Evolutionary conservation across 1,140 invertebrate species (phyloP).

Genomic region (Macrobrachium rosenbergii): DNA sequence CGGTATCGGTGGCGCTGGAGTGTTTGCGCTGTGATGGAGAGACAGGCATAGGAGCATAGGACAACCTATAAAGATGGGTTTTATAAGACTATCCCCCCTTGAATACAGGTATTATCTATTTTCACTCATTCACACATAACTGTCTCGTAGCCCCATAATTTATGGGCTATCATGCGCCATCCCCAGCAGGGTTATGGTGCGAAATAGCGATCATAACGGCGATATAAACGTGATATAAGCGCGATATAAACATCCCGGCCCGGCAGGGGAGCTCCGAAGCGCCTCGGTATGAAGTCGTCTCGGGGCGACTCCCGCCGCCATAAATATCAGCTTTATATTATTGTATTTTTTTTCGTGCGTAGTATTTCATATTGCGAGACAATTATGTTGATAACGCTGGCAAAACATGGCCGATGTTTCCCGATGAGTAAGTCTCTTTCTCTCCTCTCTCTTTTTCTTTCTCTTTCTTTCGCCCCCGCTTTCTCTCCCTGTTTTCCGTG

Average conservation of each 20-base stretch:
- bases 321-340: conserved; percentile 43
- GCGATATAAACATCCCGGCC: no score
- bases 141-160: conserved; percentile 44
- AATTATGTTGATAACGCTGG: conserved; percentile 22
- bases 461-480: conserved; percentile 6
- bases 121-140: conserved; percentile 27
- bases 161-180: conserved; percentile 52
- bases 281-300: conserved; percentile 28
- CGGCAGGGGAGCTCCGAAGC: not conserved
- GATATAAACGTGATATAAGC: conserved; percentile 44
- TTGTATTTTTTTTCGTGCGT: conserved; percentile 17
- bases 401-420: not conserved
- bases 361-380: conserved; percentile 17
- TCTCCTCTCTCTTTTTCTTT: not conserved
- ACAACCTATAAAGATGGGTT: conserved; percentile 13
- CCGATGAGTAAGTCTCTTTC: not conserved
- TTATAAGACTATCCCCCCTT: conserved; percentile 12
- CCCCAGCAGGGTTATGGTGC: conserved; percentile 41
- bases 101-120: conserved; percentile 20
- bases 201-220: conserved; percentile 53
- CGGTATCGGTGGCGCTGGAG: not conserved
- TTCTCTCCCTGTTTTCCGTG: not conserved
- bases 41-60: not conserved
- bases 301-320: not conserved
- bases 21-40: conserved; percentile 8